Base-by-base conservation (phyloP, 2,797 vertebrate species). In the Falco biarmicus region DNA sequence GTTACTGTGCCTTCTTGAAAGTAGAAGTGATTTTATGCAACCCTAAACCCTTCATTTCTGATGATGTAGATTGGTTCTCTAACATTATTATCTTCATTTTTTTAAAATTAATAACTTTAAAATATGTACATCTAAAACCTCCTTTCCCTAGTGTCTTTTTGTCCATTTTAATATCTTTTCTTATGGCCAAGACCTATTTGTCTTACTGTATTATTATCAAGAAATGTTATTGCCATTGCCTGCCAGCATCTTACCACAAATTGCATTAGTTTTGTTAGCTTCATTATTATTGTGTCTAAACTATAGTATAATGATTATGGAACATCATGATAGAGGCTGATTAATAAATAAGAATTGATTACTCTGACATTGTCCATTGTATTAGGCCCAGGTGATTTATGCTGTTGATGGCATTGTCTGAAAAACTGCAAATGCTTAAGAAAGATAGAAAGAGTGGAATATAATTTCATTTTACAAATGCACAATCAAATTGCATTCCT, bases 291-390 rank as follows among this genome's bases (percentile, higher is more conserved):
- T 93, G 95, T 95, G 95, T 96, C 97, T 95, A 90, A 96, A 94
- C 93, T 61, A 77, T 64, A 92, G 37, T 90, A 16, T 96, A 96
- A 95, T 96, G 85, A 87, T 96, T 97, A 91, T 93, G 65, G 91
- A 97, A 97, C 85, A 94, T 97, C 88, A 79, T 95, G 86, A 89
- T 87, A 88, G 26, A 64, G 43, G 84, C 91, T 96, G 94, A 96
- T 97, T 96, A 96, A 94, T 97, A 97, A 97, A 96, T 95, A 92
- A 95, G 85, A 97, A 97, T 96, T 90, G 93, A 96, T 96, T 85
- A 64, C 75, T 94, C 81, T 93, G 64, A 87, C 88, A 95, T 87
- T 76, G 85, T 73, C 95, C 80, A 47, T 92, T 91, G 87, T 73
- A 87, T 95, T 96, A 92, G 87, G 60, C 89, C 89, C 69, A 29